These are phyloP conservation scores for Apostichopus californicus DNA, from an alignment of 35 echinoderm and acorn worm genomes.

Conservation along the genomic window DNA sequence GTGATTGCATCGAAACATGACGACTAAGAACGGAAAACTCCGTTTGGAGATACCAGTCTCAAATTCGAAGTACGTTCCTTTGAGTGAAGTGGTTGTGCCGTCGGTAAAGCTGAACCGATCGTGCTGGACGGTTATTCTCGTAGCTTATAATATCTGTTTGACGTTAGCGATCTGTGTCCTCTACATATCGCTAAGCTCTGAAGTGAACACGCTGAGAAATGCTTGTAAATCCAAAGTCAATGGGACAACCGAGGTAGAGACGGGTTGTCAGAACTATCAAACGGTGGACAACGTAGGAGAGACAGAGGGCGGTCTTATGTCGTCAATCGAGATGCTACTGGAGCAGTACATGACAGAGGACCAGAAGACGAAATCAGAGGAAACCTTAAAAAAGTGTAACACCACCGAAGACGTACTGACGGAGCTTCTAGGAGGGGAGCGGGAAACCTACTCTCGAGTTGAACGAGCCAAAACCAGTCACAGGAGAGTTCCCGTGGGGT, in stretches of 20 bases:
- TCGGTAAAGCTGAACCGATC: background rate
- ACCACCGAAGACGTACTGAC: no score
- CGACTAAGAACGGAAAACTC: background rate
- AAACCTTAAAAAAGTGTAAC: no score
- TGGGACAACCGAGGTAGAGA: background rate
- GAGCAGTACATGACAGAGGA: background rate
- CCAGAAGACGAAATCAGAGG: no score
- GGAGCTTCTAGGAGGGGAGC: background rate
- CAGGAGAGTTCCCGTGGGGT: constrained; percentile 8
- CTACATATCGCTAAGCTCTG: background rate
- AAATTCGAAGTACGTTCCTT: background rate
- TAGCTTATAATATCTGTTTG: constrained; percentile 27
- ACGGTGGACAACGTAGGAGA: constrained; percentile 33
- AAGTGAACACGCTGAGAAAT: constrained; percentile 19
- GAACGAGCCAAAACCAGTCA: constrained; percentile 1
- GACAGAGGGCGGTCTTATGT: constrained; percentile 24
- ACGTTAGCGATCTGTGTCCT: constrained; percentile 31
- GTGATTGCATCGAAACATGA: background rate
- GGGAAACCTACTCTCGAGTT: background rate
- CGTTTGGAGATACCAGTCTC: background rate
- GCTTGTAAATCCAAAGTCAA: constrained; percentile 1
- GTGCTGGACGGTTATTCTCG: background rate
- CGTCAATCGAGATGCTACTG: constrained; percentile 34
- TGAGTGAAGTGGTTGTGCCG: background rate
- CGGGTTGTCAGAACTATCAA: constrained; percentile 35